Evolutionary conservation across 2,888 invertebrate genomes (phyloP), one percentile per base, ranked within the genome.

Genomic region (Scaptomyza cyrtandrae): DNA sequence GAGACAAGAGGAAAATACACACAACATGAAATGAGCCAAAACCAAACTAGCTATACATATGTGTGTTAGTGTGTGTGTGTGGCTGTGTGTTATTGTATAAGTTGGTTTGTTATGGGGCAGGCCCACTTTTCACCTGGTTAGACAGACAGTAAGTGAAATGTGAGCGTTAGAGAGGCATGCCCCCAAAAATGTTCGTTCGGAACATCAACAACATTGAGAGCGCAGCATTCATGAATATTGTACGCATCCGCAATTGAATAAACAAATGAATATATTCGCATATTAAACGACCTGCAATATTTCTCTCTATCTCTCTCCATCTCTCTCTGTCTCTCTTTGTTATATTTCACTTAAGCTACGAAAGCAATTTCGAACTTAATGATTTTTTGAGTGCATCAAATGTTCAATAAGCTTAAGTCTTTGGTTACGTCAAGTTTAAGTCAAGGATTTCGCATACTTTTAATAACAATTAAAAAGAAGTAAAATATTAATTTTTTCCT

Each of bases 231-330:
- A 63, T 69, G 60, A 54, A 60, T 75, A 59, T 68, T 63, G 56
- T 52, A 74, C 29, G 55, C 68, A 74, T 59, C 33, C 66, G 71
- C 69, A 78, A 79, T 80, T 83, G 76, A 70, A 61, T 61, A 72
- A 58, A 63, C 67, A 76, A 79, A 70, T 66, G 62, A 72, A 85
- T 76, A 60, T 60, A 66, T 59, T 63, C 52, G 29, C 63, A 74
- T 53, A 61, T 53, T 46, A 59, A 71, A 58, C 61, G 63, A 66
- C 59, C 63, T 55, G 70, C 66, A 71, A 59, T 60, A 45, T 59
- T 16, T 31, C 16, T 35, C 11, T 13, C 0, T n/a, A 6, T 9
- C 14, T 14, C 7, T 9, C 39, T 39, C 39, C n/a, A 1, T n/a
- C n/a, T n/a, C 2, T 14, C 14, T 39, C 9, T 14, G 7, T 35